Conservation (phyloP, 2,888 invertebrate species). For the Brachypalpus laphriformis region DNA sequence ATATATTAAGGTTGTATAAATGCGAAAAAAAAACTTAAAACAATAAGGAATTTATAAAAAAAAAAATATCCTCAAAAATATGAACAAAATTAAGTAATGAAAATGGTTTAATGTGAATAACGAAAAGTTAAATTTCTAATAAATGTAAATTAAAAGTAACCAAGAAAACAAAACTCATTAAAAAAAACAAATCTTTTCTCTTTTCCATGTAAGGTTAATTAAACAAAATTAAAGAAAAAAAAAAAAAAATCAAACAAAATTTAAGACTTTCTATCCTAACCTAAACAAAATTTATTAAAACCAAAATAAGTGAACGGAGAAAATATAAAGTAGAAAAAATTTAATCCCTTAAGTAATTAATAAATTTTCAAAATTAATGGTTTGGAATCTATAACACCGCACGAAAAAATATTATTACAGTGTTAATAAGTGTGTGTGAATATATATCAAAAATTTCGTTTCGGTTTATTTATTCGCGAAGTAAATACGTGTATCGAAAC, state of each 20-base stretch:
- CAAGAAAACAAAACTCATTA: constrained; percentile 23
- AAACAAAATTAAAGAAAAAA: constrained; percentile 68
- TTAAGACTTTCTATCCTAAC: constrained; percentile 47
- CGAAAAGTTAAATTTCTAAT: constrained; percentile 33
- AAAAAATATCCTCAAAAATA: neutral
- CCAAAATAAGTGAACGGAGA: constrained; percentile 53
- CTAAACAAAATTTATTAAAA: constrained; percentile 51
- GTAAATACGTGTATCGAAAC: constrained; percentile 69
- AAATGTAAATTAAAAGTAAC: constrained; percentile 38
- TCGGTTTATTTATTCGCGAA: constrained; percentile 78
- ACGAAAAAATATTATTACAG: constrained; percentile 71
- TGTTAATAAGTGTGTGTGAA: constrained; percentile 63
- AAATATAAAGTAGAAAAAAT: constrained; percentile 78
- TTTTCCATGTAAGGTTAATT: constrained; percentile 37
- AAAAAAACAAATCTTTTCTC: constrained; percentile 31
- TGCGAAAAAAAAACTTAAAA: constrained; percentile 17
- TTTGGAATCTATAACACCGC: constrained; percentile 81
- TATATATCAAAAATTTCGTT: constrained; percentile 81
- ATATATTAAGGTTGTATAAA: constrained; percentile 42
- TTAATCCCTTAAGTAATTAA: constrained; percentile 80
- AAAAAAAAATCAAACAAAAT: constrained; percentile 70
- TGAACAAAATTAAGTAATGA: constrained; percentile 33
- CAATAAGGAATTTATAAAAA: neutral
- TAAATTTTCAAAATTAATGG: constrained; percentile 83
- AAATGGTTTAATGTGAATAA: constrained; percentile 49